These are phyloP conservation scores for Palythoa grandis DNA, from an alignment of 92 coral and sea anemone genomes.

Conservation along the genomic window DNA sequence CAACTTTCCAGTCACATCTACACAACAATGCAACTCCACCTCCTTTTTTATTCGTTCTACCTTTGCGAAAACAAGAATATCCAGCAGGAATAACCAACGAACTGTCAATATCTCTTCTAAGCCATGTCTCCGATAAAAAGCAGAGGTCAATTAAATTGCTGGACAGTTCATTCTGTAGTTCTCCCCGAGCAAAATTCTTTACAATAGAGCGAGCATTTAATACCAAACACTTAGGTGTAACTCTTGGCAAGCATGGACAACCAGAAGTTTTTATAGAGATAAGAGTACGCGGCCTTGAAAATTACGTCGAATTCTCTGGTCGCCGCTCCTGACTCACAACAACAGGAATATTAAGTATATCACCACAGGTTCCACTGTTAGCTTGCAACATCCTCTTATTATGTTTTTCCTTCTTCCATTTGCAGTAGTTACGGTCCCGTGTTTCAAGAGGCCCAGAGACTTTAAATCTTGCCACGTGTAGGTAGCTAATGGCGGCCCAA, in stretches of 20 bases:
- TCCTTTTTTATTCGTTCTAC: conserved; percentile 32
- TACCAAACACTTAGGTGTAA: conserved; percentile 3
- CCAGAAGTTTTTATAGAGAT: background rate
- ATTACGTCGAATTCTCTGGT: background rate
- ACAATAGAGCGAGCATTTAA: conserved; percentile 34
- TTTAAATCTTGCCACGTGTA: background rate
- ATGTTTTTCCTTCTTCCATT: background rate
- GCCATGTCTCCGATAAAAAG: conserved; percentile 41
- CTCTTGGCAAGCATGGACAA: background rate
- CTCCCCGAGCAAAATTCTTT: conserved; percentile 27
- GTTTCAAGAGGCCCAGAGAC: background rate
- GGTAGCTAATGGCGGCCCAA: background rate
- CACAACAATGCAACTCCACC: conserved; percentile 47
- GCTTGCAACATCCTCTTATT: background rate
- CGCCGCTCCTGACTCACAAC: conserved; percentile 1
- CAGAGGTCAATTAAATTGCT: conserved; percentile 22
- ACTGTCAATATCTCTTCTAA: conserved; percentile 36
- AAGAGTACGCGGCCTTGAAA: conserved; percentile 5
- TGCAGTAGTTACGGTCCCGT: background rate
- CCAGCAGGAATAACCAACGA: conserved; percentile 29
- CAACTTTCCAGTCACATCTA: conserved; percentile 47
- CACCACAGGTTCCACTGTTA: background rate
- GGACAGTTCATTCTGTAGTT: conserved; percentile 12
- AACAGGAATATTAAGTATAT: conserved; percentile 3
- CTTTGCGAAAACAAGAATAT: conserved; percentile 33